Conservation (phyloP, 2,888 invertebrate genomes). For the Trimorus sp. region DNA sequence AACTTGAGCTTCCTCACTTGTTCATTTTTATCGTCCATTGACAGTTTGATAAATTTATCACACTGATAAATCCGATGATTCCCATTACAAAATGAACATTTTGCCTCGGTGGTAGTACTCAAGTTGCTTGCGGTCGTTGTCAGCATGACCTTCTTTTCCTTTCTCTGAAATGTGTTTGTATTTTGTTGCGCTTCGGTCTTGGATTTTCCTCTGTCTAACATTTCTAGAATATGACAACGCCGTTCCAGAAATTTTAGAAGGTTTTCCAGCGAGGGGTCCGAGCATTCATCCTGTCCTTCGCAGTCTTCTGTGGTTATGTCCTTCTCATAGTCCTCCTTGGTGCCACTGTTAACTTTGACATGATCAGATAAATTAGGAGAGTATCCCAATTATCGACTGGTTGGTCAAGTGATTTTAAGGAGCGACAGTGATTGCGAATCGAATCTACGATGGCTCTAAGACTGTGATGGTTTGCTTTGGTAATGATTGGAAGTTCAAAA, state of each 20-base stretch:
- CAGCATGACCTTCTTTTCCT: background rate
- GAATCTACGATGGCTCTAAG: conserved; percentile 18
- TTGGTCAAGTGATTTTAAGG: conserved; percentile 10
- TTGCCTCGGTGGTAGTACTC: background rate
- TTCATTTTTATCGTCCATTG: background rate
- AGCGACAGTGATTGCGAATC: conserved; percentile 7
- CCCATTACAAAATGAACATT: background rate
- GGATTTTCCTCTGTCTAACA: conserved; percentile 2
- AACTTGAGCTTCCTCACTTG: background rate
- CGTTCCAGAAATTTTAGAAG: conserved; percentile 6
- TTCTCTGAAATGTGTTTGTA: background rate
- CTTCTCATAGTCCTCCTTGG: conserved; percentile 22
- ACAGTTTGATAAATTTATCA: background rate
- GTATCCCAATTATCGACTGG: conserved; percentile 22
- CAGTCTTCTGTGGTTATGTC: background rate
- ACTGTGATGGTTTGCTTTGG: background rate
- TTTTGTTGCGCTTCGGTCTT: background rate
- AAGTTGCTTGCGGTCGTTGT: background rate
- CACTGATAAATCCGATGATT: conserved; percentile 4
- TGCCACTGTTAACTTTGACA: conserved; percentile 7
- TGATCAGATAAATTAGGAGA: conserved; percentile 12
- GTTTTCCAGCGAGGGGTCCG: background rate
- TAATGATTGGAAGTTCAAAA: conserved; percentile 10
- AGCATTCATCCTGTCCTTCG: no score
- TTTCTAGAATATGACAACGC: background rate